Conservation (phyloP, 2,888 invertebrate genomes). For the Drosophila infuscata region DNA sequence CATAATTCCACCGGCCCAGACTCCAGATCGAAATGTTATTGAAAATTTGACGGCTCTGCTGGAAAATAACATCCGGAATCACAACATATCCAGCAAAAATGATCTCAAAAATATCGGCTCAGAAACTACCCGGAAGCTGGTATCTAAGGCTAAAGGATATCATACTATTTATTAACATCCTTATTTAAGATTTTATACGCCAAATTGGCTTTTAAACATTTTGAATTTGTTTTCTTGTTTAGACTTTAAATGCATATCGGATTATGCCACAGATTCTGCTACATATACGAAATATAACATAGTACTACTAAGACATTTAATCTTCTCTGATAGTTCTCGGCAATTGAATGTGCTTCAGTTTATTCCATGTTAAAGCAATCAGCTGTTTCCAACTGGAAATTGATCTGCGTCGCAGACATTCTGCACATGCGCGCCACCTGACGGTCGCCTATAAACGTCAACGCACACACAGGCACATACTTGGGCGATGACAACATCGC, state of each 20-base stretch:
- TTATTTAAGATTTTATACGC: too few relatives aligned
- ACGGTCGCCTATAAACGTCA: slow-evolving; percentile 7
- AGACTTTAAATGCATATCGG: not conserved
- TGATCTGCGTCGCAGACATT: slow-evolving; percentile 20
- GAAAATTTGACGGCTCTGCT: too few relatives aligned
- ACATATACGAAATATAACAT: not conserved
- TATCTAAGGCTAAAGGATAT: too few relatives aligned
- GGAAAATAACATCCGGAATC: too few relatives aligned
- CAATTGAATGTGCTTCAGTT: not conserved
- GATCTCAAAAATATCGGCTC: too few relatives aligned
- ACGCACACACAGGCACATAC: slow-evolving; percentile 35
- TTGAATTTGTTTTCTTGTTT: too few relatives aligned
- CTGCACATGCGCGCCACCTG: slow-evolving; percentile 54
- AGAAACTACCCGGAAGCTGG: too few relatives aligned
- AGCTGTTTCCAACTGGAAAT: slow-evolving; percentile 6
- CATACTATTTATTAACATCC: too few relatives aligned
- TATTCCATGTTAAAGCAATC: not conserved
- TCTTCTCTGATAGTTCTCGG: not conserved
- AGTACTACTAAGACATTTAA: not conserved
- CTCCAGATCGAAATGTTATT: too few relatives aligned
- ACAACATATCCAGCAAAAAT: too few relatives aligned
- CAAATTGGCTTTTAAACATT: too few relatives aligned
- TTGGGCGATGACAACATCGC: slow-evolving; percentile 72
- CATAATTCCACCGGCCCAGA: too few relatives aligned
- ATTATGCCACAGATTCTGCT: not conserved